Conservation (phyloP, 1,140 invertebrate species). For the Trichogramma pretiosum region DNA sequence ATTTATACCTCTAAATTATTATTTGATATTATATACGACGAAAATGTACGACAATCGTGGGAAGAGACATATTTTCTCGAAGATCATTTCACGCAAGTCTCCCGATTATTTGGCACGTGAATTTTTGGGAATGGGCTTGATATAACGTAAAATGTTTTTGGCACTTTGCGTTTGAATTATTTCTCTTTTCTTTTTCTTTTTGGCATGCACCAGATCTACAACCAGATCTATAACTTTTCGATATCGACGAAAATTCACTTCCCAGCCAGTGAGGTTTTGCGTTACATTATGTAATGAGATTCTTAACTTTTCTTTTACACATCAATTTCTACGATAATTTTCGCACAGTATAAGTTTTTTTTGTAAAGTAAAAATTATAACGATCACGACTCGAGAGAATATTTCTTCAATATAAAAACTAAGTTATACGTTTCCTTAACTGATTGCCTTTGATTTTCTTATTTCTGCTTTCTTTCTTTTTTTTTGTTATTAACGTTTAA, state of each 20-base stretch:
- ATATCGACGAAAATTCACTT: too few relatives aligned
- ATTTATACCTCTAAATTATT: too few relatives aligned
- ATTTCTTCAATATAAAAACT: conserved; percentile 47
- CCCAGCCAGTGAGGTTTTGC: too few relatives aligned
- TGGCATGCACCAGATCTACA: conserved; percentile 32
- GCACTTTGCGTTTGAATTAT: conserved; percentile 29
- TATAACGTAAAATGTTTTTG: conserved; percentile 23
- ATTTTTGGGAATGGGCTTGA: too few relatives aligned
- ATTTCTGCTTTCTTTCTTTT: not conserved
- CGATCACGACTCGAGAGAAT: conserved; percentile 15
- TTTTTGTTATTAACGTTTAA: not conserved
- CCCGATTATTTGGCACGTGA: too few relatives aligned
- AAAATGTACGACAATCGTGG: not conserved
- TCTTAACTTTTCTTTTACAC: conserved; percentile 21
- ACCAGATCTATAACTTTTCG: too few relatives aligned
- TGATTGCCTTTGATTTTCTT: conserved; percentile 44
- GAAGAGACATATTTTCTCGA: conserved; percentile 6
- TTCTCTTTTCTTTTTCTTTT: conserved; percentile 19
- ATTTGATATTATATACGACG: too few relatives aligned
- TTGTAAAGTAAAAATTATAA: conserved; percentile 22
- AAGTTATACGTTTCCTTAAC: conserved; percentile 45
- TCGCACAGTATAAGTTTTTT: conserved; percentile 5
- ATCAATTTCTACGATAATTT: conserved; percentile 7
- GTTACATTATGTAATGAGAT: too few relatives aligned
- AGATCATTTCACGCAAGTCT: too few relatives aligned